These are phyloP conservation scores for Phorcus lineatus DNA, from an alignment of 2,888 invertebrate genomes.

Conservation along the genomic window DNA sequence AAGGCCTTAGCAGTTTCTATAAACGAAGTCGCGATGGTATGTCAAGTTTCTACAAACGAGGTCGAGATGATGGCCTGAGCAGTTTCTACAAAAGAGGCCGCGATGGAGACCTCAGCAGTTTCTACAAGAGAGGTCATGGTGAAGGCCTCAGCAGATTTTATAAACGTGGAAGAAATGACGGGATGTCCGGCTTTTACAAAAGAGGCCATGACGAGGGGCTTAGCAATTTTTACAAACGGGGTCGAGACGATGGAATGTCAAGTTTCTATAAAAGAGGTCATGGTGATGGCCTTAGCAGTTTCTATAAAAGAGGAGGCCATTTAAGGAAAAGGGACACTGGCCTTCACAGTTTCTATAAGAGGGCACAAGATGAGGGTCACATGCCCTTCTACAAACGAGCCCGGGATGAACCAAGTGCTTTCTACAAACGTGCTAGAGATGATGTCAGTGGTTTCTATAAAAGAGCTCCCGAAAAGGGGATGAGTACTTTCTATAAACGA, in stretches of 20 bases:
- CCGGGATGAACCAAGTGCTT: neutral
- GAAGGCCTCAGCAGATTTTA: conserved; percentile 21
- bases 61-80: neutral
- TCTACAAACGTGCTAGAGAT: conserved; percentile 16
- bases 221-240: conserved; percentile 22
- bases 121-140: conserved; percentile 28
- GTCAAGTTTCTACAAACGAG: conserved; percentile 23
- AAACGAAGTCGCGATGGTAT: conserved; percentile 18
- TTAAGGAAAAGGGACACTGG: neutral
- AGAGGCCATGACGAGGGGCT: neutral
- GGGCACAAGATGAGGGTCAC: neutral
- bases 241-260: neutral
- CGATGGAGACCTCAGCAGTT: neutral
- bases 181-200: conserved; percentile 29
- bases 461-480: neutral
- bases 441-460: conserved; percentile 29
- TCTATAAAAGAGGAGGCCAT: neutral
- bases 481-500: conserved; percentile 29
- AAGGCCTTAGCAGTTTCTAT: conserved; percentile 24
- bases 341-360: conserved; percentile 21
- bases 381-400: conserved; percentile 29
- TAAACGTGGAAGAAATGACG: conserved; percentile 1
- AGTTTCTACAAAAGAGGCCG: conserved; percentile 30
- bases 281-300: neutral
- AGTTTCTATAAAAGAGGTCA: conserved; percentile 28